These are phyloP conservation scores for Neodon shergylaensis DNA, from an alignment of 2,113 vertebrate species.

Conservation along the genomic window DNA sequence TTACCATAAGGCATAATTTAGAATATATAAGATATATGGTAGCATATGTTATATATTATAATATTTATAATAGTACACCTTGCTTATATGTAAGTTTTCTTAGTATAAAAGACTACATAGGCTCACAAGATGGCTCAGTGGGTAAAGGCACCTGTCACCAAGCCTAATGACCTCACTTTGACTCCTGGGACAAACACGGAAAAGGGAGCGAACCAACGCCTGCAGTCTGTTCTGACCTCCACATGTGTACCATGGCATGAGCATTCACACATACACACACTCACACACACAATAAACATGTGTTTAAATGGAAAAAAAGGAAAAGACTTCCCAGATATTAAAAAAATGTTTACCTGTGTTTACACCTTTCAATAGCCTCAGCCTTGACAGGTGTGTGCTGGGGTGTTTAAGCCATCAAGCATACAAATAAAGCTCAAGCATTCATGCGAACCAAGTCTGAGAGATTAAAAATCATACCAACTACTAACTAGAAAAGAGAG, in stretches of 20 bases:
- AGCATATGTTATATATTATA: not conserved
- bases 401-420: too few relatives aligned
- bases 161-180: not conserved
- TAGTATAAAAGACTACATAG: not conserved
- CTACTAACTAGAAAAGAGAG: not conserved
- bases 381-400: too few relatives aligned
- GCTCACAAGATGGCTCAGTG: not conserved
- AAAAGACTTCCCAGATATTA: not conserved
- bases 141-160: not conserved
- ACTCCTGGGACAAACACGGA: not conserved
- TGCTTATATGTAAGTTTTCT: not conserved
- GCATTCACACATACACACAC: not conserved
- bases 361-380: not conserved
- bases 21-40: not conserved
- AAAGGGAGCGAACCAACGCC: not conserved
- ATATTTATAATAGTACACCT: not conserved
- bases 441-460: not conserved
- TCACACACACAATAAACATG: not conserved
- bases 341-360: not conserved
- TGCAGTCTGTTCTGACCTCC: not conserved
- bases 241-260: not conserved
- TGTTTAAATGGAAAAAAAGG: not conserved
- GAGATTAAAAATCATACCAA: slow-evolving; percentile 33
- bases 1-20: not conserved
- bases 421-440: too few relatives aligned